phyloP scores from a whole-genome alignment of 2,797 vertebrate genomes.

The Hapalemur alaotrensis region DNA sequence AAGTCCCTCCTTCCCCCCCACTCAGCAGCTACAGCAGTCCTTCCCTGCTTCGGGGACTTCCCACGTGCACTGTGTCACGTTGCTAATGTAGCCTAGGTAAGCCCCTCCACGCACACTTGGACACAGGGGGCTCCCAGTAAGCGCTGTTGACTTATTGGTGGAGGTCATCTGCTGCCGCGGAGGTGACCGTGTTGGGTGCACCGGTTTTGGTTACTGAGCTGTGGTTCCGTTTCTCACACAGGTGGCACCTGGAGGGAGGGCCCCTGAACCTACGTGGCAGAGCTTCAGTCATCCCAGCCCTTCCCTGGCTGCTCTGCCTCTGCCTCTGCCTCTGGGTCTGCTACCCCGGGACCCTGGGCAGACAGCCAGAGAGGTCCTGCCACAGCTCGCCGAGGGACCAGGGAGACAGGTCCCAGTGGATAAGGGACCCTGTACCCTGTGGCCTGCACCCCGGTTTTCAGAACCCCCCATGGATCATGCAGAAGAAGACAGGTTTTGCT shows the following conservation, averaged over 20 bases:
- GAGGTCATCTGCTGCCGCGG: not conserved
- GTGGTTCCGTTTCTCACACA: not conserved
- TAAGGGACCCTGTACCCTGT: fast-evolving
- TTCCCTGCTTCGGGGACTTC: not conserved
- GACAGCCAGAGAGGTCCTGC: not conserved
- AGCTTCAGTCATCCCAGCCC: not conserved
- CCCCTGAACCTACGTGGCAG: not conserved
- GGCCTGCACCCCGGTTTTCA: not conserved
- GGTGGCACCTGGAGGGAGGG: not conserved
- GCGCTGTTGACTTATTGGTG: too few species aligned
- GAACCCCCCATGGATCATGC: fast-evolving
- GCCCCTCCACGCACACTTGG: too few species aligned
- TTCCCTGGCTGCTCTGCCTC: not conserved
- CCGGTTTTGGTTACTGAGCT: not conserved
- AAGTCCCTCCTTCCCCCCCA: fast-evolving
- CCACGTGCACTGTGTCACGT: not conserved
- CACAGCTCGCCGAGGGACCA: not conserved
- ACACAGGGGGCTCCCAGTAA: not conserved
- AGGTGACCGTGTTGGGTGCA: not conserved
- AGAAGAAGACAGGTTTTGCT: not conserved
- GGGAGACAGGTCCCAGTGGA: not conserved
- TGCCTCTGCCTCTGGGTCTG: not conserved
- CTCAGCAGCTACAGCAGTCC: not conserved
- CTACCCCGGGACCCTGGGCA: not conserved
- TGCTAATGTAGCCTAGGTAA: not conserved